phyloP scores from a whole-genome alignment of 2,113 vertebrate genomes.

The Onychostruthus taczanowskii region DNA sequence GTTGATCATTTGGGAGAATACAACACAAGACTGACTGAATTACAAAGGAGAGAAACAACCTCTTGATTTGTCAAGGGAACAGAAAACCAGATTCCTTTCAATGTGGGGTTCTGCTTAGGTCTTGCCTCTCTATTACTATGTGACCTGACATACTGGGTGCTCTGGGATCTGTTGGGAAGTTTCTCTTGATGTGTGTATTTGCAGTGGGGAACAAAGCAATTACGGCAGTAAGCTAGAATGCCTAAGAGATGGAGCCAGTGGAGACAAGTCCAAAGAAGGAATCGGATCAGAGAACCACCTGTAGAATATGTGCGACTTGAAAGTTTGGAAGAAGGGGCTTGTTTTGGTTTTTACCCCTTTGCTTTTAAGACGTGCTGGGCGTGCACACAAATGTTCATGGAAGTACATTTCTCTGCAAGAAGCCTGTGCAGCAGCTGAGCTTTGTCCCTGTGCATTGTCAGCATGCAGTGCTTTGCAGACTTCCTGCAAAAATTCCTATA shows the following conservation, averaged over 20 bases:
- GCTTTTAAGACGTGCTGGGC: accelerated
- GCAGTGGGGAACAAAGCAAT: neutral
- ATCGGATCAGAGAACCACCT: neutral
- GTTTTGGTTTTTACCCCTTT: neutral
- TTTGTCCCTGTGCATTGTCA: neutral
- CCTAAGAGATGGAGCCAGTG: neutral
- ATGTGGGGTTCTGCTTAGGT: neutral
- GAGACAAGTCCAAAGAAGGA: neutral
- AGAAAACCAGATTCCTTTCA: neutral
- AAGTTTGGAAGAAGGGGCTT: neutral
- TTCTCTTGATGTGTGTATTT: accelerated
- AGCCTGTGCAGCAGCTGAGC: slow-evolving; percentile 2
- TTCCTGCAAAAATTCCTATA: neutral
- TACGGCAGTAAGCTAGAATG: neutral
- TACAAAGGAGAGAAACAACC: neutral
- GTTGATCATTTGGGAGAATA: neutral
- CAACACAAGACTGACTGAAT: neutral
- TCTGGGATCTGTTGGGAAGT: neutral
- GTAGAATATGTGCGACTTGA: neutral
- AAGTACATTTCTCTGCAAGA: neutral
- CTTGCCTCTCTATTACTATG: neutral
- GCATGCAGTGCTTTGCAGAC: neutral
- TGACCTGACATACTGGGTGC: neutral
- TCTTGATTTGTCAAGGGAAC: neutral
- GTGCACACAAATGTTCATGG: accelerated